A percentile compares a stretch with the other conserved stretches of the same genome.
Evolutionary conservation across 2,888 invertebrate genomes (phyloP).

Genomic region (Tribolium freemani): DNA sequence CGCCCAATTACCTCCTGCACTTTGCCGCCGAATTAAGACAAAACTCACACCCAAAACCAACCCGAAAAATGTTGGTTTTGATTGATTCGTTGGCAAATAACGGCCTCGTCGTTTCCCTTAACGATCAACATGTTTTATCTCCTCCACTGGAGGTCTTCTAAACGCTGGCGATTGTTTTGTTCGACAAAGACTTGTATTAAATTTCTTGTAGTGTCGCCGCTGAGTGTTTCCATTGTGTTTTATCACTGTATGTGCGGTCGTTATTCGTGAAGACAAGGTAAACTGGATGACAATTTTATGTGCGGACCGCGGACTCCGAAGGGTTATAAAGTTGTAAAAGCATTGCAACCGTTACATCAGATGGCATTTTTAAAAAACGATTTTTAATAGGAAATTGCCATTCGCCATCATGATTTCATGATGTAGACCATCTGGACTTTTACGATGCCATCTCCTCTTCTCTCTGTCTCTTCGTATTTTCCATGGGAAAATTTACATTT

Average conservation of each 20-base stretch:
- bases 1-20: constrained; percentile 55
- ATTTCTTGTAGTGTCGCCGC: constrained; percentile 36
- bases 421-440: constrained; percentile 52
- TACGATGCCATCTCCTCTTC: constrained; percentile 42
- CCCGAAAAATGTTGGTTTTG: background rate
- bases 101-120: constrained; percentile 17
- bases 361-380: constrained; percentile 49
- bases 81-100: constrained; percentile 1
- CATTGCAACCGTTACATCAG: constrained; percentile 45
- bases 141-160: background rate
- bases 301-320: constrained; percentile 52
- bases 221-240: constrained; percentile 44
- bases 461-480: constrained; percentile 18
- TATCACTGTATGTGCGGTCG: constrained; percentile 48
- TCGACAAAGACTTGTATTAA: constrained; percentile 28
- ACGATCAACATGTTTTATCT: constrained; percentile 31
- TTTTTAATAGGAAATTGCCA: constrained; percentile 51
- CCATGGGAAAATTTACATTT: constrained; percentile 40
- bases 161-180: constrained; percentile 33
- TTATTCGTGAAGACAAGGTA: constrained; percentile 44
- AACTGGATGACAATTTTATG: constrained; percentile 56
- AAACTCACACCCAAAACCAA: background rate
- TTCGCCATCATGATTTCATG: constrained; percentile 47
- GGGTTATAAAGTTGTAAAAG: constrained; percentile 56
- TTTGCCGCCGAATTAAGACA: constrained; percentile 34